Evolutionary conservation across 1,140 invertebrate species (phyloP), one percentile per base, ranked within the genome.

Genomic region (Hestina assimilis): DNA sequence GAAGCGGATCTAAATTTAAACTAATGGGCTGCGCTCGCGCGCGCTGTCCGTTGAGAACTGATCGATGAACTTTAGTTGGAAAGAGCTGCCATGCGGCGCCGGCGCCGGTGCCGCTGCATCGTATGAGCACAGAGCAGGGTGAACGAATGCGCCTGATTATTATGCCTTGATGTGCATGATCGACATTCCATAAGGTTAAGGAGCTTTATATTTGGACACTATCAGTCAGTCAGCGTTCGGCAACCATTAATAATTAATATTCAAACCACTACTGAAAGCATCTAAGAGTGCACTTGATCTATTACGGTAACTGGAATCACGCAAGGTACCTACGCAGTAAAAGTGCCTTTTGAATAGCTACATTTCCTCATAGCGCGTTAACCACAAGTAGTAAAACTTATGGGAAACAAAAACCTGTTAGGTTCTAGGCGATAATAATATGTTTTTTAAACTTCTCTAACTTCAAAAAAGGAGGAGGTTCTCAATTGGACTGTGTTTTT

Each of bases 11-110:
- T 65, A 69, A 59, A 57, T 65, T 52, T 56, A 61, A 59, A 63
- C 35, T 46, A 43, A 61, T 59, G 38, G 47, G 42, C 51, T 70
- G 70, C 69, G 72, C 69, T 46, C 60, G 66, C 70, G 63, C 61
- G 63, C 75, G 72, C 75, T 55, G 77, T 67, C 69, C 58, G 66
- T 72, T 68, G 76, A 75, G 72, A 69, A 87, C 81, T 87, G 79
- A 79, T 66, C 77, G 77, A 72, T 82, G 83, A 83, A 83, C 75
- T 75, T 72, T 73, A 38, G 59, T 58, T 15, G 59, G 29, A 35
- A 31, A 48, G 31, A 46, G 28, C 42, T 41, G 23, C 35, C 60
- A 69, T 41, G 29, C 72, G 75, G 77, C 75, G 77, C 77, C 69
- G 72, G 71, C 75, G 80, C 73, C 69, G 61, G 45, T 38, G 33